Evolutionary conservation across 2,888 invertebrate species (phyloP).

Genomic region (Dendrolimus houi): DNA sequence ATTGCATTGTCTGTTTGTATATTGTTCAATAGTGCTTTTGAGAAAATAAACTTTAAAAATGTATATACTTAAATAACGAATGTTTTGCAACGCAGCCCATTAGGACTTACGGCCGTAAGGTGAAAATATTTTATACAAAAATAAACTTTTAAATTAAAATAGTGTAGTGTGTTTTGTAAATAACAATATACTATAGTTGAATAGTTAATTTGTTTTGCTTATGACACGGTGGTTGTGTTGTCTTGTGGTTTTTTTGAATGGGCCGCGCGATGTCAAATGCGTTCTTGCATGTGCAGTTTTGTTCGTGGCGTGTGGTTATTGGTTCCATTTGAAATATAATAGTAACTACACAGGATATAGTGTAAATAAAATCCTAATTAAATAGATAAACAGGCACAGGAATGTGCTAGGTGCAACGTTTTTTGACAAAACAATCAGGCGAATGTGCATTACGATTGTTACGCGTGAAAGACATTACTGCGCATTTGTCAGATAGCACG

Average conservation of each 20-base stretch:
- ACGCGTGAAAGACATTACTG: too few relatives aligned
- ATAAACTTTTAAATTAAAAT: conserved; percentile 17
- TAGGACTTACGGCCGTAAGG: conserved; percentile 72
- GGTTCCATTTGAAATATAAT: not conserved
- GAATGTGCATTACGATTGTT: too few relatives aligned
- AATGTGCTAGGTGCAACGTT: too few relatives aligned
- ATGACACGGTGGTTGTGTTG: not conserved
- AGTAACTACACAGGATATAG: too few relatives aligned
- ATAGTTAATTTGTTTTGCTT: not conserved
- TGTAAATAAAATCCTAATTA: too few relatives aligned
- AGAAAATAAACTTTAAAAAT: conserved; percentile 6
- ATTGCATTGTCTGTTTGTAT: too few relatives aligned
- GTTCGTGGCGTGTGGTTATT: not conserved
- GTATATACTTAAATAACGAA: conserved; percentile 28
- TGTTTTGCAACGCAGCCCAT: conserved; percentile 70
- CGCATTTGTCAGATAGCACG: too few relatives aligned
- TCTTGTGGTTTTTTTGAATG: conserved; percentile 1
- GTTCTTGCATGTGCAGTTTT: not conserved
- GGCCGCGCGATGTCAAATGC: not conserved
- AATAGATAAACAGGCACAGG: too few relatives aligned
- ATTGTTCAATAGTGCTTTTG: not conserved
- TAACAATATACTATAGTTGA: not conserved
- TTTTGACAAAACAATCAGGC: too few relatives aligned
- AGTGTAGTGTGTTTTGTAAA: conserved; percentile 21
- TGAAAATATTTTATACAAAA: conserved; percentile 36